A percentile compares a stretch with the other conserved stretches of the same genome.
phyloP scores from a whole-genome alignment of 2,888 invertebrate species.

The Sesamia inferens region DNA sequence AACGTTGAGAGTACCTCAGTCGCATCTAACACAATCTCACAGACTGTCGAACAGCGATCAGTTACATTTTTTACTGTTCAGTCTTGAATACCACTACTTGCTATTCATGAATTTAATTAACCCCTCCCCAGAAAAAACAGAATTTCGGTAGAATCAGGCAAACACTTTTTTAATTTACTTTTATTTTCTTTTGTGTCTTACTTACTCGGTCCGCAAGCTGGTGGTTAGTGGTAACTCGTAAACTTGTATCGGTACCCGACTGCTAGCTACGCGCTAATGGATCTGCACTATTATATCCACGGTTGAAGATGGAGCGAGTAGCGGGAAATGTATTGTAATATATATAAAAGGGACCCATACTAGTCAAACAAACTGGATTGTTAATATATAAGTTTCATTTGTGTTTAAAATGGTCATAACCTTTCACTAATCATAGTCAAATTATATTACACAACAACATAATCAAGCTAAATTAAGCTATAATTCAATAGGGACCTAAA shows the following conservation, averaged over 20 bases:
- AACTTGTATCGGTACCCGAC: conserved; percentile 59
- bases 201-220: neutral
- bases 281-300: conserved; percentile 50
- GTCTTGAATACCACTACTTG: too few relatives aligned
- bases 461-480: neutral
- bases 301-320: conserved; percentile 32
- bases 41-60: too few relatives aligned
- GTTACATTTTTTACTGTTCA: too few relatives aligned
- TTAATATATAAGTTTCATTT: neutral
- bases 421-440: neutral
- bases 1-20: too few relatives aligned
- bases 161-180: too few relatives aligned
- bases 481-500: neutral
- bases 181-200: neutral
- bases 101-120: too few relatives aligned
- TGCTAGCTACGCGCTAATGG: conserved; percentile 66
- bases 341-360: too few relatives aligned
- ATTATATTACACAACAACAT: neutral
- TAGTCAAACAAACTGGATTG: neutral
- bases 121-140: too few relatives aligned
- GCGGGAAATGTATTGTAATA: conserved; percentile 21
- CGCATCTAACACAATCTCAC: too few relatives aligned
- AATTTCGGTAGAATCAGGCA: too few relatives aligned
- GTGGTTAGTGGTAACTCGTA: conserved; percentile 47
- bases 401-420: neutral